Evolutionary conservation across 2,797 vertebrate species (phyloP), one percentile per base, ranked within the genome.

Genomic region (Perodicticus potto): DNA sequence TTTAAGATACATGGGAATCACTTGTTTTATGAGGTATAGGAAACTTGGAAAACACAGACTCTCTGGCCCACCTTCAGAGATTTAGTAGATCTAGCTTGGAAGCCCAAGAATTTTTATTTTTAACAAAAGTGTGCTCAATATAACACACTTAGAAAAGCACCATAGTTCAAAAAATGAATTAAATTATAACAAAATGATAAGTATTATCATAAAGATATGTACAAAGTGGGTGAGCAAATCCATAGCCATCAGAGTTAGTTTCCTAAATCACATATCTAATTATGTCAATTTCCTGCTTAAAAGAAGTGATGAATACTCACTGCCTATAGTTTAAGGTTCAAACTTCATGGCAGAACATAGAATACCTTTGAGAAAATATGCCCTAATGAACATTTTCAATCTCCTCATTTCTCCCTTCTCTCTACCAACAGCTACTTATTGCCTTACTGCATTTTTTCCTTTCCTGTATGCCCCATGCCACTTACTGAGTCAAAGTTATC

Each of bases 271-370:
- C 49, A 96, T 91, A 89, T 87, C 32, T 85, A 96, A 67, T 61
- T 16, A 80, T 74, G 37, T 49, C 59, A 91, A 87, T 70, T 96
- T 96, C 22, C 32, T 95, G 45, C 29, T 80, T 94, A 83, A 94
- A 93, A 87, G 45, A 95, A 80, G 16, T 61, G 49, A 81, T 70
- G 53, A 70, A 82, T 59, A 73, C n/a, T 89, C 43, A 77, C 3
- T 49, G 13, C 17, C 70, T 32, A 57, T 45, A 84, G 59, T 83
- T 96, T 59, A 87, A 72, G 23, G 49, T 93, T 78, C 53, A 90
- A 86, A 85, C 43, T 84, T 40, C 80, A 70, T 2, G 96, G 40
- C 43, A 86, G 19, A 72, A 65, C 22, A 55, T 0, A 93, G 83
- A 81, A 17, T 73, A 83, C 2, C 11, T 34, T 78, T 37, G 82